Evolutionary conservation across 2,888 invertebrate species (phyloP).

Genomic region (Callimorpha dominula): DNA sequence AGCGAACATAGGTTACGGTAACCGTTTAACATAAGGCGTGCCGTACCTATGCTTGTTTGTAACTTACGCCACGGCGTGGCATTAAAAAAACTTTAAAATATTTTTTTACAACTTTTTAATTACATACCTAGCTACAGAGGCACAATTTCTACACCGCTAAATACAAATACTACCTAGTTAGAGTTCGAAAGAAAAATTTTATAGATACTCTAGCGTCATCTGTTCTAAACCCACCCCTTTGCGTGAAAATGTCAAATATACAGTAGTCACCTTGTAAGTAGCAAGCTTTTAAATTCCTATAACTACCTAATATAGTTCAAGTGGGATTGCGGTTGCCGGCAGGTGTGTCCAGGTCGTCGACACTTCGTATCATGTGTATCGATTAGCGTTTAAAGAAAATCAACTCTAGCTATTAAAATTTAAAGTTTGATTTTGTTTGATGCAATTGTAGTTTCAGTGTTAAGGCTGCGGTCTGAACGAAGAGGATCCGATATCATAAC

Average conservation of each 20-base stretch:
- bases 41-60: too few relatives aligned
- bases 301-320: constrained; percentile 62
- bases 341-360: constrained; percentile 77
- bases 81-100: not conserved
- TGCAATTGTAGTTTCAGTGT: constrained; percentile 43
- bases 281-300: constrained; percentile 55
- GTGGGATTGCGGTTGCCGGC: constrained; percentile 69
- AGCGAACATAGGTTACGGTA: too few relatives aligned
- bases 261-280: constrained; percentile 40
- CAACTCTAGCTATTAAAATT: constrained; percentile 10
- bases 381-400: constrained; percentile 18
- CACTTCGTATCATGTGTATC: constrained; percentile 61
- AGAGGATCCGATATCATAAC: constrained; percentile 56
- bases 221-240: not conserved
- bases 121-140: not conserved
- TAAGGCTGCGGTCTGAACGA: constrained; percentile 53
- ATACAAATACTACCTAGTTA: not conserved
- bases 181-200: not conserved
- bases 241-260: constrained; percentile 32
- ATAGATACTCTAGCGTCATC: not conserved
- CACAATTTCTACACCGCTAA: not conserved
- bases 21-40: too few relatives aligned
- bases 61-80: too few relatives aligned
- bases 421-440: constrained; percentile 33
- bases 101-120: not conserved